These are phyloP conservation scores for Cyrtorhinus lividipennis DNA, from an alignment of 1,140 invertebrate species.

Conservation along the genomic window DNA sequence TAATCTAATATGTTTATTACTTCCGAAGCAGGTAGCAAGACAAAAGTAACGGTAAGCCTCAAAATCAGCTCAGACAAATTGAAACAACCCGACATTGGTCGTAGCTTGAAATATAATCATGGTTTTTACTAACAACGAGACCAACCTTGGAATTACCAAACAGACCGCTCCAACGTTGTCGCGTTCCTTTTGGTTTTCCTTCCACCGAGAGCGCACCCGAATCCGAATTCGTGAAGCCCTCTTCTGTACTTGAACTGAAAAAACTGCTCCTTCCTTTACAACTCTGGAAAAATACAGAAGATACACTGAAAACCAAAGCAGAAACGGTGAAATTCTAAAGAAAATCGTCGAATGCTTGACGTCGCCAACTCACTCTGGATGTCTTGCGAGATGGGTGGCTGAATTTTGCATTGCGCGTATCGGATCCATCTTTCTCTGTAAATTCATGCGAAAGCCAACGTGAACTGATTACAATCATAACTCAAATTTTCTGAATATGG, in stretches of 20 bases:
- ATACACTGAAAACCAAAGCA: no score
- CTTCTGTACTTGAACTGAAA: constrained; percentile 47
- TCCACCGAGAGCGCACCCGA: constrained; percentile 18
- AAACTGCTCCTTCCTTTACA: constrained; percentile 34
- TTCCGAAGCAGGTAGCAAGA: neutral
- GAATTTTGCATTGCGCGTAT: constrained; percentile 15
- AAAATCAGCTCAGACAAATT: no score
- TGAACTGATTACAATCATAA: no score
- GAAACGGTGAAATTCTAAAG: no score
- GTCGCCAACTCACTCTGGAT: constrained; percentile 18
- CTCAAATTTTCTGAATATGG: no score
- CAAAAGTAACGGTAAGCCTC: no score
- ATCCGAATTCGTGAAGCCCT: constrained; percentile 31
- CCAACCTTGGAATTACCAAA: constrained; percentile 32
- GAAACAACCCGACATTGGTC: neutral
- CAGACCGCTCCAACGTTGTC: constrained; percentile 32
- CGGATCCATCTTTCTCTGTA: constrained; percentile 19
- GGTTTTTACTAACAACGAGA: neutral
- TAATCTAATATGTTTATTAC: neutral
- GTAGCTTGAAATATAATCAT: no score
- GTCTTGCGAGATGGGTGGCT: constrained; percentile 22
- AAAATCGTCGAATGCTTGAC: no score
- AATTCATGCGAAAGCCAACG: no score
- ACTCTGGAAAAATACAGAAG: constrained; percentile 10
- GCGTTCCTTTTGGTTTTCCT: constrained; percentile 29